A percentile compares a stretch with the other conserved stretches of the same genome.
These are phyloP conservation scores for Caradrina clavipalpis DNA, from an alignment of 2,888 invertebrate genomes.

Conservation along the genomic window DNA sequence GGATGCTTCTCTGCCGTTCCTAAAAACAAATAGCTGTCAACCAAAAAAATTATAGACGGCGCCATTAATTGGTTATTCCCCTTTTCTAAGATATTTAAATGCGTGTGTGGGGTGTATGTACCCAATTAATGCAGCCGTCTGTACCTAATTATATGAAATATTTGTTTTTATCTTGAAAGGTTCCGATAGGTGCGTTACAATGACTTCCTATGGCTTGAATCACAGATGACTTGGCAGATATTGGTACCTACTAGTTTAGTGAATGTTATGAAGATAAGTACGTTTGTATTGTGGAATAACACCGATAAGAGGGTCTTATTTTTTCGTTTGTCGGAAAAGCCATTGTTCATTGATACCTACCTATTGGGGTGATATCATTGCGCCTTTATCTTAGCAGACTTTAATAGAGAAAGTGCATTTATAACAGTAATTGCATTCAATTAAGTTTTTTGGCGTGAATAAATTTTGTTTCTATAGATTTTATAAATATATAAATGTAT, in stretches of 20 bases:
- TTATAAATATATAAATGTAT: too few species aligned
- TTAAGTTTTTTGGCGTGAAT: not conserved
- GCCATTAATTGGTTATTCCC: not conserved
- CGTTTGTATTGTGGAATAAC: constrained; percentile 14
- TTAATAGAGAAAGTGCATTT: not conserved
- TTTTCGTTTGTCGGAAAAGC: constrained; percentile 18
- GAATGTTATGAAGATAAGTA: constrained; percentile 36
- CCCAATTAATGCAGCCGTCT: not conserved
- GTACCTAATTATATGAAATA: not conserved
- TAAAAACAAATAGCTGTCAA: not conserved
- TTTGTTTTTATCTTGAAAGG: not conserved
- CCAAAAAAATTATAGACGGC: not conserved
- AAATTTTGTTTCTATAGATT: too few species aligned
- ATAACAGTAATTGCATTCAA: too few species aligned
- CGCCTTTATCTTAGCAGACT: not conserved
- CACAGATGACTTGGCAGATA: constrained; percentile 23
- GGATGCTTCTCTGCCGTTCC: not conserved
- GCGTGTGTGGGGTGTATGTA: not conserved
- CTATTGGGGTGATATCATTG: not conserved
- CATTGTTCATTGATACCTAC: constrained; percentile 16
- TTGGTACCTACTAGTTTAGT: constrained; percentile 8
- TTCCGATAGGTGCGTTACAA: constrained; percentile 6
- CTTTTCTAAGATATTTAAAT: not conserved
- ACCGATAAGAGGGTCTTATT: constrained; percentile 15
- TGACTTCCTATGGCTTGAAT: constrained; percentile 25